Evolutionary conservation across 2,888 invertebrate genomes (phyloP).

Genomic region (Xestobium rufovillosum): DNA sequence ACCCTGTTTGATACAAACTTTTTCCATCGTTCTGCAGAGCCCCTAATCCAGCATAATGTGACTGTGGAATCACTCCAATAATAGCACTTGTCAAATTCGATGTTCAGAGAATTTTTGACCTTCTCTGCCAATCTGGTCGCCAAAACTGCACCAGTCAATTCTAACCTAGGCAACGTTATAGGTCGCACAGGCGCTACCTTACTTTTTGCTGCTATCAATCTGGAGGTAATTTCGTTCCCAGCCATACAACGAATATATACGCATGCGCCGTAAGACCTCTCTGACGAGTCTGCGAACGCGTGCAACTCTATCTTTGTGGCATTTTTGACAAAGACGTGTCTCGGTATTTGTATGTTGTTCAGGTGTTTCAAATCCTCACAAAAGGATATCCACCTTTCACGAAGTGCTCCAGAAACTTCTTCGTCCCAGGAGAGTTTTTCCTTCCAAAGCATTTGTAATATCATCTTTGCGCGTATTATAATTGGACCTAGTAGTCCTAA

Average conservation of each 20-base stretch:
- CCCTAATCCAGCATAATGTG: slow-evolving; percentile 26
- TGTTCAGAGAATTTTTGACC: slow-evolving; percentile 12
- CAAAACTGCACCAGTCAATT: slow-evolving; percentile 28
- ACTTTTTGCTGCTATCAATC: slow-evolving; percentile 15
- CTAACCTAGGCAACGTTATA: slow-evolving; percentile 27
- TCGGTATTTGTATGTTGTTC: slow-evolving; percentile 5
- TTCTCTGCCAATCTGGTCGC: slow-evolving; percentile 19
- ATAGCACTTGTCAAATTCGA: slow-evolving; percentile 7
- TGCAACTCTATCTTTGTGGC: slow-evolving; percentile 17
- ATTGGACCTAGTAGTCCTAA: slow-evolving; percentile 3
- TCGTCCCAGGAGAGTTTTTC: slow-evolving; percentile 4
- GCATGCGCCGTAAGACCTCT: slow-evolving; percentile 24
- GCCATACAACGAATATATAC: slow-evolving; percentile 25
- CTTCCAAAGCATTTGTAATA: slow-evolving; percentile 5
- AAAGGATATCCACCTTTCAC: background rate
- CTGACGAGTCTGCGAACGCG: slow-evolving; percentile 27
- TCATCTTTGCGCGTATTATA: slow-evolving; percentile 6
- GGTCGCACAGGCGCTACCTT: slow-evolving; percentile 15
- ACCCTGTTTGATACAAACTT: slow-evolving; percentile 24
- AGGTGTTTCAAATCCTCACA: slow-evolving; percentile 1
- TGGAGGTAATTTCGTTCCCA: too few species aligned
- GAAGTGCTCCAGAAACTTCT: background rate
- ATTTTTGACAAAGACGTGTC: slow-evolving; percentile 1
- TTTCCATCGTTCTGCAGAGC: slow-evolving; percentile 20
- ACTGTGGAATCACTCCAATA: slow-evolving; percentile 29